phyloP scores from a whole-genome alignment of 2,797 vertebrate genomes.

The Bryconaethiops microstoma region DNA sequence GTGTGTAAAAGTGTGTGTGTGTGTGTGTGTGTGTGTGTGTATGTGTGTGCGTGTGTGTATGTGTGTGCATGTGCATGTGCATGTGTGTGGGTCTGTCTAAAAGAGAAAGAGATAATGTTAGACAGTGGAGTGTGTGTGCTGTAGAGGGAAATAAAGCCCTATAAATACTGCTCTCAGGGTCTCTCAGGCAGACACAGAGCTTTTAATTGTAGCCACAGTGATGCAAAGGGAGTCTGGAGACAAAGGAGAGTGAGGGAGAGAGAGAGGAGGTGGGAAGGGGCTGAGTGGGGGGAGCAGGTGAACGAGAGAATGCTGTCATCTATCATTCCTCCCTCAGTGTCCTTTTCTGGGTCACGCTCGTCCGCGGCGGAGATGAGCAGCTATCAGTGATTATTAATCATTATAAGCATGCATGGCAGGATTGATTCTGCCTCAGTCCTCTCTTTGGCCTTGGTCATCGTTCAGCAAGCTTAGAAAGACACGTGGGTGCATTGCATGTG shows the following conservation, averaged over 20 bases:
- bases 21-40: background rate
- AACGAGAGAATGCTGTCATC: constrained; percentile 47
- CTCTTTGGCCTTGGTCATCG: constrained; percentile 52
- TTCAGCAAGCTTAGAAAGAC: constrained; percentile 31
- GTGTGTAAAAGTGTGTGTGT: background rate
- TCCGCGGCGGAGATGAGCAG: constrained; percentile 48
- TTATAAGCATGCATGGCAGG: constrained; percentile 42
- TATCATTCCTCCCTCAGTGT: constrained; percentile 54
- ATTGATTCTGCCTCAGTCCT: constrained; percentile 57
- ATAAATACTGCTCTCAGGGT: constrained; percentile 43
- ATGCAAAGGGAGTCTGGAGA: constrained; percentile 22
- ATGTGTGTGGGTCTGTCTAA: constrained; percentile 9
- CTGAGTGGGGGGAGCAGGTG: background rate
- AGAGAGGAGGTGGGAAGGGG: background rate
- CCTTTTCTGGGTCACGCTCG: constrained; percentile 61
- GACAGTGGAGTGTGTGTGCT: background rate
- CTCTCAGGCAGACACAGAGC: constrained; percentile 32
- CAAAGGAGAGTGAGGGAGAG: background rate
- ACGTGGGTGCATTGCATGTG: background rate
- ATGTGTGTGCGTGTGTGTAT: constrained; percentile 6
- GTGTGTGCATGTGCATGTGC: background rate
- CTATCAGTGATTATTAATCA: constrained; percentile 61
- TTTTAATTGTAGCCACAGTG: constrained; percentile 47
- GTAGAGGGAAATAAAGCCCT: constrained; percentile 25
- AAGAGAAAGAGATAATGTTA: background rate